These are phyloP conservation scores for Cryptocephalus moraei DNA, from an alignment of 2,888 invertebrate genomes.

Conservation along the genomic window DNA sequence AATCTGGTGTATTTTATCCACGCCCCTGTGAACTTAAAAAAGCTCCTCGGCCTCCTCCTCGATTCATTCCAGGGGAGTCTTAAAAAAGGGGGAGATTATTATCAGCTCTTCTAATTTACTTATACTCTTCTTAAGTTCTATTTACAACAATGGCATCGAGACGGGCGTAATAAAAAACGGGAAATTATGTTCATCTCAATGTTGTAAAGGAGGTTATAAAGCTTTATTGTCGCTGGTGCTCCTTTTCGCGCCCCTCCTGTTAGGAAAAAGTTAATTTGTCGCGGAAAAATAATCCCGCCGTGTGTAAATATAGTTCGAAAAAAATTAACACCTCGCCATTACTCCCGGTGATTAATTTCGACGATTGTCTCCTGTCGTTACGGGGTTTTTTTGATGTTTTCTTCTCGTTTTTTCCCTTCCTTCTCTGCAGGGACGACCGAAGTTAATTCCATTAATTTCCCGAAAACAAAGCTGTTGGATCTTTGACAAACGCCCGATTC, in stretches of 20 bases:
- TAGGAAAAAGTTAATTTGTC: no score
- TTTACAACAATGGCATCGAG: slow-evolving; percentile 47
- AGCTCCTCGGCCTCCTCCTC: slow-evolving; percentile 24
- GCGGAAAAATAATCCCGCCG: no score
- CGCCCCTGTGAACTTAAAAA: slow-evolving; percentile 7
- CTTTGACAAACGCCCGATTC: neutral
- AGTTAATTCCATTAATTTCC: neutral
- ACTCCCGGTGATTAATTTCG: no score
- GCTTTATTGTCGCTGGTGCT: neutral
- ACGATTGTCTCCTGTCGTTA: no score
- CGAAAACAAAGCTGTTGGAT: neutral
- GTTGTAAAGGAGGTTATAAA: neutral
- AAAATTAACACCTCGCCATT: no score
- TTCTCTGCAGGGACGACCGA: neutral
- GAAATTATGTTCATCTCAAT: slow-evolving; percentile 23
- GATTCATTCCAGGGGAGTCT: slow-evolving; percentile 1
- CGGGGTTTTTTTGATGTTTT: no score
- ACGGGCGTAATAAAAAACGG: slow-evolving; percentile 29
- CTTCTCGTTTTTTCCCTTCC: no score
- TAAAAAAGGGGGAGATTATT: slow-evolving; percentile 57
- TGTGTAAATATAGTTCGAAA: no score
- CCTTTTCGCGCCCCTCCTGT: no score
- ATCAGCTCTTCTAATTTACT: slow-evolving; percentile 74
- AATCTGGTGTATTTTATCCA: neutral
- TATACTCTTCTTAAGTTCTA: slow-evolving; percentile 66